A percentile compares a stretch with the other conserved stretches of the same genome.
Conservation (phyloP, 1,140 invertebrate genomes). For the Pararge aegeria region DNA sequence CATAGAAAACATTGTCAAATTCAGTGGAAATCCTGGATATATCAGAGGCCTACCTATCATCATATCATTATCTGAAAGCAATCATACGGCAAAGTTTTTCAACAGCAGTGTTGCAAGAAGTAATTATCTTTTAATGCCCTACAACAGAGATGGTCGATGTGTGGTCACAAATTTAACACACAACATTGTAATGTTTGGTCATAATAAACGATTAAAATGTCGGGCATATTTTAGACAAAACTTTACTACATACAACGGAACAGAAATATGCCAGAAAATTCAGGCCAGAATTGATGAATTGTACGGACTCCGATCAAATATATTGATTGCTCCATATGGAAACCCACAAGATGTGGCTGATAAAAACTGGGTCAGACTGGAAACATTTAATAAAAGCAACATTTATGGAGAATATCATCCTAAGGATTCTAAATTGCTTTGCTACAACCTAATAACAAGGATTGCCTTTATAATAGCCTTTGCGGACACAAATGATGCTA, state of each 20-base stretch:
- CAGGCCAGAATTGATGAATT: conserved; percentile 42
- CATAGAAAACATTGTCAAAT: conserved; percentile 38
- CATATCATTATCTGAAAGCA: conserved; percentile 40
- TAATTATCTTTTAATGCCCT: conserved; percentile 38
- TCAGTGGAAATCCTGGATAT: conserved; percentile 66
- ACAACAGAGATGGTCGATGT: conserved; percentile 52
- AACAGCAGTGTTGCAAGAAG: conserved; percentile 29
- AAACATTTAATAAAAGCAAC: conserved; percentile 24
- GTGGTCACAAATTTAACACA: conserved; percentile 36
- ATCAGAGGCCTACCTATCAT: conserved; percentile 48
- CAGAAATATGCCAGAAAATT: conserved; percentile 43
- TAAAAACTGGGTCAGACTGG: conserved; percentile 46
- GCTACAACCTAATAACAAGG: conserved; percentile 50
- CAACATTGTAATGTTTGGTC: conserved; percentile 49
- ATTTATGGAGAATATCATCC: conserved; percentile 42
- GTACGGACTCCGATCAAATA: conserved; percentile 35
- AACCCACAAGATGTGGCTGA: conserved; percentile 46
- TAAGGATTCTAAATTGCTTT: conserved; percentile 42
- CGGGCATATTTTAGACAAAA: conserved; percentile 32
- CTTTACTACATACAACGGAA: conserved; percentile 34
- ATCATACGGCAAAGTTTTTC: conserved; percentile 56
- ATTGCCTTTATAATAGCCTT: conserved; percentile 46
- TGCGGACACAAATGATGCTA: conserved; percentile 32
- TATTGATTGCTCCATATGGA: conserved; percentile 52
- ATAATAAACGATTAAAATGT: conserved; percentile 56